A percentile compares a stretch with the other conserved stretches of the same genome.
These are phyloP conservation scores for Ridgeia piscesae DNA, from an alignment of 1,140 invertebrate genomes.

Conservation along the genomic window DNA sequence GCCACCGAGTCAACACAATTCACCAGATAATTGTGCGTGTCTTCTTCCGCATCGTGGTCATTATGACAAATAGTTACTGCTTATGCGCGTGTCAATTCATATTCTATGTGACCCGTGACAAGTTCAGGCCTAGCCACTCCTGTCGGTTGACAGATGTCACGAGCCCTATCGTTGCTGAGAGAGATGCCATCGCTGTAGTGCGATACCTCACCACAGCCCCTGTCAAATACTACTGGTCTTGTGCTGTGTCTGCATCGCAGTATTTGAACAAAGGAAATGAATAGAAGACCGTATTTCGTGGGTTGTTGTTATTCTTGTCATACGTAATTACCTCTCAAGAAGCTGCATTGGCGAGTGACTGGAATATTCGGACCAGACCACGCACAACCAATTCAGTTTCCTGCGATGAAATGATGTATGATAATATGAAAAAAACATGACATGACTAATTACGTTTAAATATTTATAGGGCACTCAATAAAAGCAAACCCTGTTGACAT, in stretches of 20 bases:
- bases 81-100: background rate
- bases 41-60: background rate
- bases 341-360: too few relatives aligned
- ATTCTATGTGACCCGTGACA: background rate
- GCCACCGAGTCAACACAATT: background rate
- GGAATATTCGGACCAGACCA: too few relatives aligned
- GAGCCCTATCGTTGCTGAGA: background rate
- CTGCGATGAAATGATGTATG: too few relatives aligned
- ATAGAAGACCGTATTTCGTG: too few relatives aligned
- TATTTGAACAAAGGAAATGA: background rate
- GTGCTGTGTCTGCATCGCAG: background rate
- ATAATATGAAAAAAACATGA: too few relatives aligned
- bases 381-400: too few relatives aligned
- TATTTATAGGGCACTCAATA: too few relatives aligned
- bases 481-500: too few relatives aligned
- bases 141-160: background rate
- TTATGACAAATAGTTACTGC: background rate
- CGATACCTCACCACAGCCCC: background rate
- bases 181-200: background rate
- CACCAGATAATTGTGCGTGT: background rate
- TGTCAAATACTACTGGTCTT: background rate
- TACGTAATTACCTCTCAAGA: too few relatives aligned
- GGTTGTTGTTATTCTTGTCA: too few relatives aligned
- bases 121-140: background rate
- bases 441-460: too few relatives aligned